Evolutionary conservation across 2,888 invertebrate genomes (phyloP).

Genomic region (Acleris sparsana): DNA sequence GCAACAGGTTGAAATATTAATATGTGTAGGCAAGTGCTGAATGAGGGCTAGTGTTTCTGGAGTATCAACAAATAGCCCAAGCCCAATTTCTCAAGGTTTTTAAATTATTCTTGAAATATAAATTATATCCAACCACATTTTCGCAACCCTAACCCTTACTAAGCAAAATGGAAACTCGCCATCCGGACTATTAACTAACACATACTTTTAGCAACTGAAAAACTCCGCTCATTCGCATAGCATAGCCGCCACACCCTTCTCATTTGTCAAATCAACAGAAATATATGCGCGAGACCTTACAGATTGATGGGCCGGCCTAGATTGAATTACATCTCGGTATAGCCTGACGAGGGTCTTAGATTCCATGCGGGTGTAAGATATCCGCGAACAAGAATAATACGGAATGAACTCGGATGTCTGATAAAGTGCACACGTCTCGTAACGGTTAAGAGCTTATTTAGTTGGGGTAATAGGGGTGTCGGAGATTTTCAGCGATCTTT

Average conservation of each 20-base stretch:
- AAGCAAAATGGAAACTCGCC: constrained; percentile 43
- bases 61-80: too few species aligned
- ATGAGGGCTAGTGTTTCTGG: too few species aligned
- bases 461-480: constrained; percentile 15
- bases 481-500: neutral
- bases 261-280: constrained; percentile 84
- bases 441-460: constrained; percentile 38
- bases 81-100: too few species aligned
- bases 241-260: constrained; percentile 73
- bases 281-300: constrained; percentile 82
- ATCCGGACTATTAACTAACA: constrained; percentile 51
- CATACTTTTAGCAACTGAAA: constrained; percentile 55
- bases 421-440: constrained; percentile 50
- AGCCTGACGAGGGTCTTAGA: constrained; percentile 80
- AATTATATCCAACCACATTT: too few species aligned
- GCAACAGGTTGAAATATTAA: too few species aligned
- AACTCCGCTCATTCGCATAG: constrained; percentile 59
- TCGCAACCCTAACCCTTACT: constrained; percentile 33
- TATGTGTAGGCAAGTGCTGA: too few species aligned
- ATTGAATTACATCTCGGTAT: constrained; percentile 81
- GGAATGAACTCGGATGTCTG: constrained; percentile 64
- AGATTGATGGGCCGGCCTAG: constrained; percentile 81
- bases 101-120: too few species aligned
- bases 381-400: constrained; percentile 71
- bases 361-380: constrained; percentile 64